Evolutionary conservation across 2,113 vertebrate genomes (phyloP).

Genomic region (Tachysurus fulvidraco): DNA sequence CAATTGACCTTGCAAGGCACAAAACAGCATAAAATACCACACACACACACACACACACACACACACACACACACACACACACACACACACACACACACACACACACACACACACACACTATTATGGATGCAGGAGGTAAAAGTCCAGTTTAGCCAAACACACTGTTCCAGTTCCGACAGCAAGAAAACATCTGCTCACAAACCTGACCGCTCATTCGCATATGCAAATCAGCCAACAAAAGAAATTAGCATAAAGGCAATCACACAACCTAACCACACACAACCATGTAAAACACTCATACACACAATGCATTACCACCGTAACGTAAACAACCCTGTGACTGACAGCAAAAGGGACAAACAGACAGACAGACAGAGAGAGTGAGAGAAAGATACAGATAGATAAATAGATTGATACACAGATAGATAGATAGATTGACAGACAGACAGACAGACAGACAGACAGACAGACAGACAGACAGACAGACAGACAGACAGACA

Average conservation of each 20-base stretch:
- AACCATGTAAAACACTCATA: background rate
- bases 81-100: too few relatives aligned
- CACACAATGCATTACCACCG: slow-evolving; percentile 2
- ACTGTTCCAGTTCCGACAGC: slow-evolving; percentile 42
- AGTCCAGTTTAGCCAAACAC: slow-evolving; percentile 43
- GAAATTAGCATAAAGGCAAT: slow-evolving; percentile 10
- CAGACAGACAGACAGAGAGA: background rate
- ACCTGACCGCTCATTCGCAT: slow-evolving; percentile 5
- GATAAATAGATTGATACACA: background rate
- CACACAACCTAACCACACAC: slow-evolving; percentile 22
- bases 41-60: slow-evolving; percentile 65
- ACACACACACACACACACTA: slow-evolving; percentile 31
- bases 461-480: background rate
- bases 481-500: slow-evolving; percentile 32
- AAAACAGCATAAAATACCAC: slow-evolving; percentile 34
- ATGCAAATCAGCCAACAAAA: slow-evolving; percentile 8
- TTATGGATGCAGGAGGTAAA: slow-evolving; percentile 37
- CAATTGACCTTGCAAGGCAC: slow-evolving; percentile 61
- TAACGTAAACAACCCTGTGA: background rate
- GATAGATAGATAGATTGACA: background rate
- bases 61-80: slow-evolving; percentile 42
- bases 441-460: background rate
- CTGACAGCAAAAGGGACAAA: background rate
- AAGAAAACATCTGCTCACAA: slow-evolving; percentile 42
- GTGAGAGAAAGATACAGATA: background rate